Evolutionary conservation across 2,888 invertebrate species (phyloP), one percentile per base, ranked within the genome.

Genomic region (Thera britannica): DNA sequence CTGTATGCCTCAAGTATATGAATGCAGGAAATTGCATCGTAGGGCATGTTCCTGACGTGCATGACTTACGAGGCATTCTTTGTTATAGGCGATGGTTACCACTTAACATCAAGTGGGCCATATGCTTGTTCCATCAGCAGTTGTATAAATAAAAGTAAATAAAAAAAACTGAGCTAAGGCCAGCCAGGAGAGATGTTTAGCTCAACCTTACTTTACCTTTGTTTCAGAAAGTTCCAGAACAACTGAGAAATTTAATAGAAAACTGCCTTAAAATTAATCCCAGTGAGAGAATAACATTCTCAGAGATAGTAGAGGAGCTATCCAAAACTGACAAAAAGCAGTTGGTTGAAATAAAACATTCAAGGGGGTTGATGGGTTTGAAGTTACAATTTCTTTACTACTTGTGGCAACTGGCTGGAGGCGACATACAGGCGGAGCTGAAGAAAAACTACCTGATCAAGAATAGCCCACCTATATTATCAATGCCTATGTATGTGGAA

Each of bases 381-480:
- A 94, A 96, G 9, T 91, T 99, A 73, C 96, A 97, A 72, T 97
- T 98, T 83, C 94, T 98, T 38, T 99, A 98, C 86, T 97, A 98
- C 85, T 95, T 98, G 90, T 99, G 99, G 99, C 97, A 98, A 85
- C 86, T 99, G 66, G 98, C 99, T 23, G 99, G 99, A 1, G 99
- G 99, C 0, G 99, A 99, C 90, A 97, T 99, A 63, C 97, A 97
- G 72, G 95, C 96, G 0, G 98, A 98, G 84, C 93, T 99, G 46
- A 98, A 97, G 83, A 98, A 97, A 83, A 98, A 98, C 86, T 98
- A 98, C 0, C 94, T 99, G 2, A 97, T 99, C 64, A 96, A 98
- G 81, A 97, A 97, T 68, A 97, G 97, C 81, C 97, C 97, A 0
- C 97, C 97, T 0, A 96, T 97, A 79, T 89, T 97, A 79, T 96